Conservation (phyloP, 2,113 vertebrate species). For the Ranitomeya imitator region DNA sequence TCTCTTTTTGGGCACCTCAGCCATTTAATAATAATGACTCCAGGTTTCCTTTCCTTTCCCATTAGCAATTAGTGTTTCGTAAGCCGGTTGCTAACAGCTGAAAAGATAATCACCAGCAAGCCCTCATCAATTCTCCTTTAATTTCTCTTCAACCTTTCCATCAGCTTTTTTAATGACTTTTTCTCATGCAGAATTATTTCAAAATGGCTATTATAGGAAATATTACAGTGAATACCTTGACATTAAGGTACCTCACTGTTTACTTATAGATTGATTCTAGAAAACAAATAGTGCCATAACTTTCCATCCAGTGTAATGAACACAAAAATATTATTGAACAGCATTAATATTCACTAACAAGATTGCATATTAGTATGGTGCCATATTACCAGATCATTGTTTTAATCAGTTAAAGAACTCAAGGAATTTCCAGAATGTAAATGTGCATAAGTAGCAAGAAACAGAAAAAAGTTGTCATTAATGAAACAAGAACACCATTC, state of each 20-base stretch:
- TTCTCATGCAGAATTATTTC: constrained; percentile 37
- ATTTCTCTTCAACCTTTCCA: constrained; percentile 51
- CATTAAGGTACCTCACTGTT: constrained; percentile 3
- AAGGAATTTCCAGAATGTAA: not conserved
- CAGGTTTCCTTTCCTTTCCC: constrained; percentile 54
- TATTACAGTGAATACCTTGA: constrained; percentile 8
- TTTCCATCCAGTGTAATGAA: not conserved
- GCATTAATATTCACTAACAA: not conserved
- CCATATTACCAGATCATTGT: not conserved
- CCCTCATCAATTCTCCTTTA: constrained; percentile 52
- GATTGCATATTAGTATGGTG: not conserved
- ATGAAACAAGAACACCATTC: no score
- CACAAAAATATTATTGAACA: not conserved
- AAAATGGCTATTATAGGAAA: constrained; percentile 23
- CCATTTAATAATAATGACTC: constrained; percentile 55
- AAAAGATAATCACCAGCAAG: constrained; percentile 50
- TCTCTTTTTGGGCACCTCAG: constrained; percentile 38
- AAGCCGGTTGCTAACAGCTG: constrained; percentile 41
- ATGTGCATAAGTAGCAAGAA: not conserved
- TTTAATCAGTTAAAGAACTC: not conserved
- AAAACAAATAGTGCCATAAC: not conserved
- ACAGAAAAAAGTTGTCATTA: not conserved
- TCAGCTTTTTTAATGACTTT: constrained; percentile 48
- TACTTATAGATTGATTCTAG: not conserved
- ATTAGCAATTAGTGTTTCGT: constrained; percentile 52